Evolutionary conservation across 2,797 vertebrate genomes (phyloP), one percentile per base, ranked within the genome.

Genomic region (Thaleichthys pacificus): DNA sequence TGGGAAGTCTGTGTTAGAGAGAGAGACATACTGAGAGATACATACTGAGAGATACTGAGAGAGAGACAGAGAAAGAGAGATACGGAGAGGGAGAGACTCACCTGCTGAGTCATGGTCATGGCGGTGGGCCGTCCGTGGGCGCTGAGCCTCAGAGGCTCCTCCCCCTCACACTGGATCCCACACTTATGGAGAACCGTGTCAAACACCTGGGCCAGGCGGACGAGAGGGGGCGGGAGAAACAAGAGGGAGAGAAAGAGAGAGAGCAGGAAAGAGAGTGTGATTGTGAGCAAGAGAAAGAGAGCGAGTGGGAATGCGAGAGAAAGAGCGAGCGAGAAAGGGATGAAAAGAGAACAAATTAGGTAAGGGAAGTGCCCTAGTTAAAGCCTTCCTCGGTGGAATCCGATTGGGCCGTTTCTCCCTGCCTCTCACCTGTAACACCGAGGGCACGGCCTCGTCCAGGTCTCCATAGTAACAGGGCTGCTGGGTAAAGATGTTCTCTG

Each of bases 401-500:
- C 19, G 26, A 30, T 32, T 63, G 61, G 30, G 15, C 26, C 30
- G 30, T 35, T 17, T 35, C 8, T 35, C 22, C 35, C 19, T 22
- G 68, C 22, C 19, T 61, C 56, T 77, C 85, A 97, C 97, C 95
- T 97, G 96, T 51, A 96, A 88, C 76, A 99, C 88, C 12, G 96
- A 97, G 72, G 96, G 94, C 35, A 99, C 84, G 0, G 93, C 95
- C 84, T 96, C 95, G 1, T 96, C 91, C 69, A 99, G 89, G 88
- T 99, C 97, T 35, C 71, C 81, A 74, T 95, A 98, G 88, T 99
- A 99, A 80, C 91, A 94, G 0, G 96, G 95, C 79, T 99, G 97
- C 81, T 98, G 96, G 38, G 83, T 93, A 74, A 99, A 99, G 88
- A 99, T 94, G 86, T 98, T 99, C 76, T 93, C 97, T 99, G 77